Evolutionary conservation across 2,113 vertebrate genomes (phyloP), one percentile per base, ranked within the genome.

Genomic region (Litocranius walleri): DNA sequence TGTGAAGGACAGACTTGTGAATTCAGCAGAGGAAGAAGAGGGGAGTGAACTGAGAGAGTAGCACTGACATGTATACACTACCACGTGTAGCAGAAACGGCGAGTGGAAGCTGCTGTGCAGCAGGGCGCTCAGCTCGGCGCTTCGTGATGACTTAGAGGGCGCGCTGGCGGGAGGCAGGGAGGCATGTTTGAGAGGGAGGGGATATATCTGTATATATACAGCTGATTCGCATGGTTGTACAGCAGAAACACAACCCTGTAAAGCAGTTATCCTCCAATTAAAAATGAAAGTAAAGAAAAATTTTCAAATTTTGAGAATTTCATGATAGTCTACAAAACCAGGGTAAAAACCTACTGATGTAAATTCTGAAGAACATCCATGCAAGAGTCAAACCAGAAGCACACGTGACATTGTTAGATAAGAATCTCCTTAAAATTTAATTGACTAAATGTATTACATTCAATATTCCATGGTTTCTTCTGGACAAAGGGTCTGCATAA

Each of bases 341-440:
- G 43, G 62, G 56, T 71, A 21, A 81, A 96, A 96, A 57, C 6
- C 19, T 62, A 78, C 48, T 74, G 57, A 89, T 81, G 48, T 92
- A 48, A 52, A 85, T 64, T 36, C n/a, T 3, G 54, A 86, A 77
- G 50, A n/a, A 29, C 9, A 27, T 33, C 25, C 64, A 52, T 33
- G 78, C 48, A 11, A 81, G 17, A 81, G 48, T 21, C 78, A 81
- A 81, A 78, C 89, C 97, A 90, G 96, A 97, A 91, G 84, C 91
- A 97, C 85, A 98, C 52, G 78, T 80, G 23, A 96, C 64, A 15
- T 94, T 96, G 77, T 97, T 99, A 99, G 98, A 99, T 99, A 99
- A 99, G 99, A 99, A 99, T 98, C 97, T 99, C 98, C 99, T 99
- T 99, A 99, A 99, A 99, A 99, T 99, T 99, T 99, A 99, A 99